These are phyloP conservation scores for Chamaetylas fuelleborni DNA, from an alignment of 2,113 vertebrate species.

Conservation along the genomic window DNA sequence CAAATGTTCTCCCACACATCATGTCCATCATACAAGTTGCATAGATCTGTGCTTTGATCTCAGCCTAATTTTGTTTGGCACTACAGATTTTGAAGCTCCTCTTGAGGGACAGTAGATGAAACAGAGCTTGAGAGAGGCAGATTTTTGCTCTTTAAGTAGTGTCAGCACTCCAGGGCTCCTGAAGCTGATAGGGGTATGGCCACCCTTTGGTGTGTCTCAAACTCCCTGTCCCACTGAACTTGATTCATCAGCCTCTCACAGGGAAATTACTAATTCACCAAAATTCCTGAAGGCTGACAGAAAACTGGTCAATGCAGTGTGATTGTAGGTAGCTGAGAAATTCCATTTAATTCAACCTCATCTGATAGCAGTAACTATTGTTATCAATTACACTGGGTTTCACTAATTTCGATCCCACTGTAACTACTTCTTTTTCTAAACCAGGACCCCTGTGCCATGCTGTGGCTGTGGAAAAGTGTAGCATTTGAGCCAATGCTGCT, in stretches of 20 bases:
- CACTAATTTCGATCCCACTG: not conserved
- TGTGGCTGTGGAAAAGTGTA: not conserved
- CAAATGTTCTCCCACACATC: not conserved
- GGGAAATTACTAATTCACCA: not conserved
- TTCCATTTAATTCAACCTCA: not conserved
- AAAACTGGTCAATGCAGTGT: not conserved
- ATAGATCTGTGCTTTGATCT: constrained; percentile 43
- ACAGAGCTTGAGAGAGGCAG: not conserved
- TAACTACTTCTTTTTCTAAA: not conserved
- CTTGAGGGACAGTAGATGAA: constrained; percentile 19
- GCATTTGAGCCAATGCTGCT: not conserved
- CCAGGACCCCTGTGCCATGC: not conserved
- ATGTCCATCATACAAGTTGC: not conserved
- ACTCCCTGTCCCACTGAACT: not conserved
- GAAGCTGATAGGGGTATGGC: not conserved
- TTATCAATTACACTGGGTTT: not conserved
- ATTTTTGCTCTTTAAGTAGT: not conserved
- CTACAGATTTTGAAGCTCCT: constrained; percentile 9
- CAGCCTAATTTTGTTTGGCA: constrained; percentile 30
- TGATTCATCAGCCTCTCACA: not conserved
- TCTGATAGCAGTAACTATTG: not conserved
- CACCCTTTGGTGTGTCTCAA: not conserved
- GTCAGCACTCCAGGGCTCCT: not conserved
- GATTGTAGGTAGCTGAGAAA: not conserved
- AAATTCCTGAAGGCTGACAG: not conserved